Conservation (phyloP, 2,113 vertebrate genomes). For the Tragelaphus scriptus region DNA sequence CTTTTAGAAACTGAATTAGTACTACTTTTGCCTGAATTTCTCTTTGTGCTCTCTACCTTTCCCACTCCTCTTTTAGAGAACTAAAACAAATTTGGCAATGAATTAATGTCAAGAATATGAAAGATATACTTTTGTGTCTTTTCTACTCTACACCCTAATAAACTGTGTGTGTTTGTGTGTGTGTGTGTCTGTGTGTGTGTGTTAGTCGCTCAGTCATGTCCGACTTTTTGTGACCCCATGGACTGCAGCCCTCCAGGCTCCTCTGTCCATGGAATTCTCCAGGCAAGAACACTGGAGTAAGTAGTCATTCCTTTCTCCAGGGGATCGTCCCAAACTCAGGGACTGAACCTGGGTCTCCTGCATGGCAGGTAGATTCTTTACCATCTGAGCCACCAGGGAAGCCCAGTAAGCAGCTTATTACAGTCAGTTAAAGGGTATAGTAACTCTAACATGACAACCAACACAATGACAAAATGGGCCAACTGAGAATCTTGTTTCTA, state of each 20-base stretch:
- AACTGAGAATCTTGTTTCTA: not conserved
- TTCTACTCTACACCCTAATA: not conserved
- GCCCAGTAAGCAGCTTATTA: not conserved
- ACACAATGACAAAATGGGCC: not conserved
- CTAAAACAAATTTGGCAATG: slow-evolving; percentile 19
- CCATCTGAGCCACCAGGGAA: not conserved
- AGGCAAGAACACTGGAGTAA: not conserved
- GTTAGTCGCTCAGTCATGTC: not conserved
- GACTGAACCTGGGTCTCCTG: not conserved
- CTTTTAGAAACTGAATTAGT: not conserved
- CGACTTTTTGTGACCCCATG: not conserved
- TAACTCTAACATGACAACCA: not conserved
- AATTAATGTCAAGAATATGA: not conserved
- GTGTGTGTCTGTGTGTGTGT: not conserved
- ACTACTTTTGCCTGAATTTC: not conserved
- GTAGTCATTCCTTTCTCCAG: not conserved
- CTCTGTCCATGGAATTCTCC: not conserved
- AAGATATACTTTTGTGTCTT: not conserved
- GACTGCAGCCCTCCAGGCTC: not conserved
- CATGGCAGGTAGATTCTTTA: not conserved
- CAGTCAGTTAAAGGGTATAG: not conserved
- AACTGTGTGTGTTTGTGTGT: not conserved
- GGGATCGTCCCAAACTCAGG: not conserved
- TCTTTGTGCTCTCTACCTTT: slow-evolving; percentile 1
- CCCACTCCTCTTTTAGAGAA: not conserved